phyloP scores from a whole-genome alignment of 1,140 invertebrate species.

The Idris sp. region DNA sequence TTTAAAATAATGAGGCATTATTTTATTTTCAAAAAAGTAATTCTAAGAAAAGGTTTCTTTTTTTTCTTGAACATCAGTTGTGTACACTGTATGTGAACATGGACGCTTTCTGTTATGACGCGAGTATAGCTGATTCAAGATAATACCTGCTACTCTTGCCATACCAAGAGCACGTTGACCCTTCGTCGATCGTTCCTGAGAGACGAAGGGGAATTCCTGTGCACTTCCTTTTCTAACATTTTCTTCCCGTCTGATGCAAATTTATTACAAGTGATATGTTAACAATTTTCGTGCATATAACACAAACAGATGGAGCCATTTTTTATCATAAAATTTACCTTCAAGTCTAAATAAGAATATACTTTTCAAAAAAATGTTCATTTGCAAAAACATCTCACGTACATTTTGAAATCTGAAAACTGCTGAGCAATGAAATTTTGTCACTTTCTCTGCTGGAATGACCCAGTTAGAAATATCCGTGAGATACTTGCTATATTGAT shows the following conservation, averaged over 20 bases:
- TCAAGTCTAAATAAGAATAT: too few relatives aligned
- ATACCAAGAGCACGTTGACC: conserved; percentile 62
- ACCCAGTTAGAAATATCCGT: conserved; percentile 14
- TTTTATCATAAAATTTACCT: too few relatives aligned
- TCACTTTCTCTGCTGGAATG: conserved; percentile 22
- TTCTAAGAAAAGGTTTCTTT: too few relatives aligned
- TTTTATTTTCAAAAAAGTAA: too few relatives aligned
- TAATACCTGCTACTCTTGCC: conserved; percentile 63
- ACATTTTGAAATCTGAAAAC: too few relatives aligned
- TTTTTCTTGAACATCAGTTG: neutral
- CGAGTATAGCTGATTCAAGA: conserved; percentile 55
- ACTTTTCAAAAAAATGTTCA: too few relatives aligned
- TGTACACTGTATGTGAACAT: conserved; percentile 12
- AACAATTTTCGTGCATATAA: conserved; percentile 20
- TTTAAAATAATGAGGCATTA: too few relatives aligned
- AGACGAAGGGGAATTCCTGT: conserved; percentile 52
- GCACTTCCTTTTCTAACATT: conserved; percentile 39
- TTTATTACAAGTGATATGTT: conserved; percentile 23
- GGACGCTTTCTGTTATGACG: conserved; percentile 45
- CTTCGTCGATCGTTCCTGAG: conserved; percentile 49
- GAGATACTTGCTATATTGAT: conserved; percentile 15
- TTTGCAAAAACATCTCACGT: too few relatives aligned
- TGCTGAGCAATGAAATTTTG: conserved; percentile 35
- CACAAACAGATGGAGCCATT: too few relatives aligned
- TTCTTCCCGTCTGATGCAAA: conserved; percentile 52